Percentiles rank a stretch among this genome's conserved stretches.
These are phyloP conservation scores for Paracentrotus lividus DNA, from an alignment of 53 echinoderm and acorn worm species.

Conservation along the genomic window DNA sequence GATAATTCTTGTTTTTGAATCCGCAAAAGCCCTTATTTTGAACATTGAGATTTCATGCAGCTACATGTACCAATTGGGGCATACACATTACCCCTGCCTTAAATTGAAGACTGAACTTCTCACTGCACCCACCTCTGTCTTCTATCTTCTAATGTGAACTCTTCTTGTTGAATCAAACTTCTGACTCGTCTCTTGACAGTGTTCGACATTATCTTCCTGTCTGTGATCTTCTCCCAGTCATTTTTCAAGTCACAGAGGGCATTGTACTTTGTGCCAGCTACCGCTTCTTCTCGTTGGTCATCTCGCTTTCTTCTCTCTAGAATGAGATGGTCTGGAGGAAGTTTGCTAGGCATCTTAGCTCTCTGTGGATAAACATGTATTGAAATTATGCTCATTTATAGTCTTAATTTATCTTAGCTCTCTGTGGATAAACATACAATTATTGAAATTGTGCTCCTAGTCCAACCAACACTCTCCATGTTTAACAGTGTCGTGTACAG, in stretches of 20 bases:
- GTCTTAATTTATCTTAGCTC: no score
- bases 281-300: constrained; percentile 93
- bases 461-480: no score
- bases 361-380: constrained; percentile 81
- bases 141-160: constrained; percentile 95
- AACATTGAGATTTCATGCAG: no score
- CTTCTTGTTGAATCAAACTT: constrained; percentile 86
- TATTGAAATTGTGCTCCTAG: no score
- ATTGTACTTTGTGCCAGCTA: constrained; percentile 92
- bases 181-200: constrained; percentile 89
- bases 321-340: constrained; percentile 94
- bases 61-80: no score
- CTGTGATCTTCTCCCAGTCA: constrained; percentile 97
- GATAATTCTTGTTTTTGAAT: no score
- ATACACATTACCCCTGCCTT: no score
- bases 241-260: constrained; percentile 97
- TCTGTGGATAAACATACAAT: no score
- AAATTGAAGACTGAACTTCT: no score
- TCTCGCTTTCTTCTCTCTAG: constrained; percentile 90
- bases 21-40: no score
- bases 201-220: constrained; percentile 92
- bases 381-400: no score
- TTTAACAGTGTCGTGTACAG: no score
- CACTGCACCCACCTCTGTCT: constrained; percentile 81
- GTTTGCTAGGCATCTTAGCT: constrained; percentile 98